phyloP scores from a whole-genome alignment of 2,888 invertebrate genomes.

The Helleia helle region DNA sequence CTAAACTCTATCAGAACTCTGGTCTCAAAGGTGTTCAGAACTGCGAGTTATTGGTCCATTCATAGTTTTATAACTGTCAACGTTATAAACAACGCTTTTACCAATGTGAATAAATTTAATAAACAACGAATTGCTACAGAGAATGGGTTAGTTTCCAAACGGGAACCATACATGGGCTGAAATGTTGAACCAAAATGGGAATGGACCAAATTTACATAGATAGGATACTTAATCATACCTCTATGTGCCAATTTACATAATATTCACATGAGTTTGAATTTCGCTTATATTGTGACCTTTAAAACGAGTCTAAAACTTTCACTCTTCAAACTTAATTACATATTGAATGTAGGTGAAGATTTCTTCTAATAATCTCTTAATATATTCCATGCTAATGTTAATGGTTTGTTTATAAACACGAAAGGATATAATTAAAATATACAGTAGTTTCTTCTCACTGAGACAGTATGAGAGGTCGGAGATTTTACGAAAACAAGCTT shows the following conservation, averaged over 20 bases:
- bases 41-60: background rate
- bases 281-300: slow-evolving; percentile 5
- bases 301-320: slow-evolving; percentile 2
- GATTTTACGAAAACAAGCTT: no score
- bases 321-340: no score
- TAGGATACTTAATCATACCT: slow-evolving; percentile 16
- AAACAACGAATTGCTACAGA: slow-evolving; percentile 5
- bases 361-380: no score
- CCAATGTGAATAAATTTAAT: slow-evolving; percentile 16
- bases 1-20: no score
- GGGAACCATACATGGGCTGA: slow-evolving; percentile 21
- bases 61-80: slow-evolving; percentile 2
- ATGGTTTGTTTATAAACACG: no score
- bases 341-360: no score
- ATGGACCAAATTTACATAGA: slow-evolving; percentile 20
- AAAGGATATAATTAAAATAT: no score
- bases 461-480: no score
- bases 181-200: slow-evolving; percentile 11
- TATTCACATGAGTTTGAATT: slow-evolving; percentile 7
- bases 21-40: background rate
- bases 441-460: no score
- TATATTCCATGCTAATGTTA: no score
- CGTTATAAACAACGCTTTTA: slow-evolving; percentile 10
- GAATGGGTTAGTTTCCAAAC: slow-evolving; percentile 14
- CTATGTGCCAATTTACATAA: slow-evolving; percentile 11